phyloP scores from a whole-genome alignment of 2,888 invertebrate genomes.

The Drepanosiphum platanoidis region DNA sequence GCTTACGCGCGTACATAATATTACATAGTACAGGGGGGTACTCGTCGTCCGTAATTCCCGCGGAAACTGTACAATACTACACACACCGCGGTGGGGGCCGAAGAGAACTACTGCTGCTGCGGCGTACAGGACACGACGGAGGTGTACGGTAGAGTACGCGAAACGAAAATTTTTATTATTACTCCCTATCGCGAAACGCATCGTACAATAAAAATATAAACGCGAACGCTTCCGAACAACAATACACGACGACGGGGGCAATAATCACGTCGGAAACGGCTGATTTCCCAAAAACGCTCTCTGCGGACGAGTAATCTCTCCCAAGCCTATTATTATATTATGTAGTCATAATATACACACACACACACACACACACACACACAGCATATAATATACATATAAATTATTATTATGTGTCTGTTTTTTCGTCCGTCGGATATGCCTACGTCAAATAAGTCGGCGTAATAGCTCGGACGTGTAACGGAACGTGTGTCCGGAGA shows the following conservation, averaged over 20 bases:
- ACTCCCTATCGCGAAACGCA: background rate
- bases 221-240: background rate
- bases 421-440: slow-evolving; percentile 25
- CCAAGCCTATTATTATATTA: slow-evolving; percentile 29
- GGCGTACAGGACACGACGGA: background rate
- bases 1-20: background rate
- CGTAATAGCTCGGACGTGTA: slow-evolving; percentile 11
- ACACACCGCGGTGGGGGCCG: background rate
- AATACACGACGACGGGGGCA: background rate
- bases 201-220: background rate
- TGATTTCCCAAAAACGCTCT: background rate
- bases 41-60: background rate
- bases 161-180: slow-evolving; percentile 1
- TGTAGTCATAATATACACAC: background rate
- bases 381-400: background rate
- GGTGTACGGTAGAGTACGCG: background rate
- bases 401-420: background rate
- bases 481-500: slow-evolving; percentile 46
- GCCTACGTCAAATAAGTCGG: background rate
- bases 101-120: background rate
- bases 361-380: background rate
- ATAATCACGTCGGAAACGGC: slow-evolving; percentile 38
- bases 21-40: background rate
- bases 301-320: background rate
- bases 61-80: background rate